phyloP scores from a whole-genome alignment of 1,140 invertebrate genomes.

The Cydia splendana region DNA sequence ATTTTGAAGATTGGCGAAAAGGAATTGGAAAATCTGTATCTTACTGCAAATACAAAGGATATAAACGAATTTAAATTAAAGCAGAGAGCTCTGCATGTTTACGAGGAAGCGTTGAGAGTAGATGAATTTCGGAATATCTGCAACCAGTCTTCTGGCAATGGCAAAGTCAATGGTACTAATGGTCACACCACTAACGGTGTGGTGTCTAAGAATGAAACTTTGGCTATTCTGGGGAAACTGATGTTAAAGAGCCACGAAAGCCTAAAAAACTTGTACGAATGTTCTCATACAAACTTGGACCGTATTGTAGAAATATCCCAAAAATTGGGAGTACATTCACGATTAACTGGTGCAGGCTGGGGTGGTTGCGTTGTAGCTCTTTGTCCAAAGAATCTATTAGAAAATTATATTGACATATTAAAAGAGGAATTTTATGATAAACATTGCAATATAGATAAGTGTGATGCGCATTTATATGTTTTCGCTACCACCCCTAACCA shows the following conservation, averaged over 20 bases:
- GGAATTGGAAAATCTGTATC: conserved; percentile 83
- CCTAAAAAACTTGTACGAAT: conserved; percentile 93
- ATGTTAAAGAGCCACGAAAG: conserved; percentile 96
- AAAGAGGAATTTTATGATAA: conserved; percentile 86
- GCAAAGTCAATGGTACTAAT: conserved; percentile 79
- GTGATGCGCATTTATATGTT: conserved; percentile 74
- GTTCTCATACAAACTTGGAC: conserved; percentile 95
- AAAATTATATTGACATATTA: conserved; percentile 86
- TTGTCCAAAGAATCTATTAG: conserved; percentile 83
- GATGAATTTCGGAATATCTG: conserved; percentile 87
- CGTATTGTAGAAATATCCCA: conserved; percentile 89
- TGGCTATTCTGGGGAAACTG: conserved; percentile 86
- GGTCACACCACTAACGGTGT: conserved; percentile 53
- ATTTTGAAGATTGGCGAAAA: conserved; percentile 84
- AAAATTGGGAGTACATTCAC: conserved; percentile 87
- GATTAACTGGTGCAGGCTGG: conserved; percentile 98
- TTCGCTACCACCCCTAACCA: conserved; percentile 81
- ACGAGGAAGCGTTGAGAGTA: conserved; percentile 91
- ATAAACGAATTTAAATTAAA: conserved; percentile 88
- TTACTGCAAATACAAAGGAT: conserved; percentile 86
- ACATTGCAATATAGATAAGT: conserved; percentile 68
- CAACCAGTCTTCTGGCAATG: conserved; percentile 78
- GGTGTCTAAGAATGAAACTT: conserved; percentile 65
- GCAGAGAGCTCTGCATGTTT: conserved; percentile 94
- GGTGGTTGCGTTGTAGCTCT: conserved; percentile 97